Base-by-base conservation (phyloP, 2,113 vertebrate species). In the Suricata suricatta region DNA sequence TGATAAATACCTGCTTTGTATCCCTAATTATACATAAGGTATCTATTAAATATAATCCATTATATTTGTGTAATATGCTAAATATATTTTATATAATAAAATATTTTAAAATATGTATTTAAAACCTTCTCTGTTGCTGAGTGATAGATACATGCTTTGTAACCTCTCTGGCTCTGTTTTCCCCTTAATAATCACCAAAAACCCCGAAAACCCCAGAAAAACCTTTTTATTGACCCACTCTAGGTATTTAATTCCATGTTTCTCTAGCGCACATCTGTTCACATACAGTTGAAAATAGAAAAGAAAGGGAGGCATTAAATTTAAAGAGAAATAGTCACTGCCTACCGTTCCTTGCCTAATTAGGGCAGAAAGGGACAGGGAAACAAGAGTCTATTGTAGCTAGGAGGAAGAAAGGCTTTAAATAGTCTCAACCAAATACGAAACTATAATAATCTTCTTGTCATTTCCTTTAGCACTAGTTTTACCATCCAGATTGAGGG, bases 21-120 rank as follows among this genome's bases (percentile, higher is more conserved):
- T 81, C 9, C 88, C 29, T 8, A 89, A 38, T 71, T 64, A 90
- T 60, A 91, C 35, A 83, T 91, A 91, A 85, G 95, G 83, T 23
- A 57, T 15, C 31, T 54, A 81, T 47, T 90, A 83, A 92, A 54
- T 96, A 23, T 92, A 68, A 68, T 79, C n/a, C 6, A 19, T 80
- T 60, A 38, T 41, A 13, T 86, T 85, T 29, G 60, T 84, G 23
- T 41, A 79, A 41, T 71, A 72, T 41, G 41, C 21, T 85, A 92
- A 88, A 94, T 33, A 63, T 41, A 84, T 66, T 80, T 91, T 77
- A 63, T 19, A 35, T 64, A 50, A 80, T 64, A 90, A 81, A 85
- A 79, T 90, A 33, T 80, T 91, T 93, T 90, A 0, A 88, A 84
- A 54, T 76, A n/a, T 5, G 47, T 63, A 63, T 88, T 96, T 96